These are phyloP conservation scores for Myiothlypis chrysogaster DNA, from an alignment of 2,797 vertebrate species.

Conservation along the genomic window DNA sequence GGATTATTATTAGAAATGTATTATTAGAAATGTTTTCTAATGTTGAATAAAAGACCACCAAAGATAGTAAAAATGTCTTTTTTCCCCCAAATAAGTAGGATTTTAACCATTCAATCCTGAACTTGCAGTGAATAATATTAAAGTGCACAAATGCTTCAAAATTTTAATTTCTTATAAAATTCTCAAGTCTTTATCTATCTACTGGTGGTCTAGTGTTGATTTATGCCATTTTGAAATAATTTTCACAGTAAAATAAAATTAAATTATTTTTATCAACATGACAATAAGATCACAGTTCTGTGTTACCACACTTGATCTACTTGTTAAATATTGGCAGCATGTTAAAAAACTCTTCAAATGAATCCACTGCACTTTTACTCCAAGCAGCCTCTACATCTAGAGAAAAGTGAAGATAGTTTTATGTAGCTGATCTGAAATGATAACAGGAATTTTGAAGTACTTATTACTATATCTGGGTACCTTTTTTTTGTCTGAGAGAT, in stretches of 20 bases:
- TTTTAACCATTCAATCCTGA: background rate
- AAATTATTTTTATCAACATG: background rate
- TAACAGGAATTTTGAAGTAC: background rate
- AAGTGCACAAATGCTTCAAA: background rate
- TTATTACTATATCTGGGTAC: background rate
- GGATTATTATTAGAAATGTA: no score
- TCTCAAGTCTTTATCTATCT: background rate
- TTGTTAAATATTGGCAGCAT: accelerated
- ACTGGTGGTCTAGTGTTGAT: background rate
- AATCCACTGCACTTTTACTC: background rate
- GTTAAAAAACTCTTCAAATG: background rate
- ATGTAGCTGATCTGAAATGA: background rate
- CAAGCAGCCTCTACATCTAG: background rate
- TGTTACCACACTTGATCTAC: background rate
- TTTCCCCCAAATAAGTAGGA: background rate
- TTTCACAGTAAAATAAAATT: background rate
- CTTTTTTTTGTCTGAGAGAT: background rate
- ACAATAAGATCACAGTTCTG: background rate
- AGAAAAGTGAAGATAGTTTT: background rate
- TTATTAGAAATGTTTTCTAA: background rate
- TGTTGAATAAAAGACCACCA: background rate
- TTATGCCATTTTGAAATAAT: background rate
- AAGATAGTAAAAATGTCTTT: background rate
- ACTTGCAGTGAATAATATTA: background rate
- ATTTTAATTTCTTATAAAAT: background rate